Evolutionary conservation across 2,888 invertebrate species (phyloP).

Genomic region (Hyalella azteca): DNA sequence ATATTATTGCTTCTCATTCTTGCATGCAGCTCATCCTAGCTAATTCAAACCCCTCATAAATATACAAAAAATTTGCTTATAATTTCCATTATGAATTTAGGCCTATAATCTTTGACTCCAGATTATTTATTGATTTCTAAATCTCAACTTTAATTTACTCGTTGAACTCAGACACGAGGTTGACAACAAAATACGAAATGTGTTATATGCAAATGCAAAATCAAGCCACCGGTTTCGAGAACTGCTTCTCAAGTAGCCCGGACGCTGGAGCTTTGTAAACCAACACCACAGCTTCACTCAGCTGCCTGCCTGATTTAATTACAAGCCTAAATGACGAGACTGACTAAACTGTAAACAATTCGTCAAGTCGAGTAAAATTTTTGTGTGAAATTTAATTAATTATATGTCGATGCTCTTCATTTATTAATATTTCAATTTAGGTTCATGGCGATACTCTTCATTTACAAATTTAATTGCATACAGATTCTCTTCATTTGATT

Average conservation of each 20-base stretch:
- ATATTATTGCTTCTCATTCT: no score
- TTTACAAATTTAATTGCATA: not conserved
- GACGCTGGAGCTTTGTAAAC: not conserved
- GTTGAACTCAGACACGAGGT: no score
- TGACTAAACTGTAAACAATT: not conserved
- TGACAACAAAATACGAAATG: no score
- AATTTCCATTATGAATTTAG: no score
- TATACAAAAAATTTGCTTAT: no score
- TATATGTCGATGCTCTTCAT: not conserved
- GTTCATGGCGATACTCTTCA: not conserved
- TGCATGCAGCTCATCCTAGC: no score
- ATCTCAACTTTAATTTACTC: no score
- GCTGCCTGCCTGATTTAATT: not conserved
- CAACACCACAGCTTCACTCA: not conserved
- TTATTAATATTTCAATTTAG: not conserved
- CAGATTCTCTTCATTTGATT: not conserved
- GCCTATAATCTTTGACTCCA: no score
- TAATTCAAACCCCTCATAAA: no score
- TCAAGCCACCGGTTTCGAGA: not conserved
- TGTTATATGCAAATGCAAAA: no score
- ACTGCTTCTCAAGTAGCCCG: not conserved
- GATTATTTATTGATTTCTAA: no score
- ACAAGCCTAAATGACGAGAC: slow-evolving; percentile 4
- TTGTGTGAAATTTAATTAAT: not conserved
- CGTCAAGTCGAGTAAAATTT: not conserved